A percentile compares a stretch with the other conserved stretches of the same genome.
These are phyloP conservation scores for Subacronicta megacephala DNA, from an alignment of 2,888 invertebrate genomes.

Conservation along the genomic window DNA sequence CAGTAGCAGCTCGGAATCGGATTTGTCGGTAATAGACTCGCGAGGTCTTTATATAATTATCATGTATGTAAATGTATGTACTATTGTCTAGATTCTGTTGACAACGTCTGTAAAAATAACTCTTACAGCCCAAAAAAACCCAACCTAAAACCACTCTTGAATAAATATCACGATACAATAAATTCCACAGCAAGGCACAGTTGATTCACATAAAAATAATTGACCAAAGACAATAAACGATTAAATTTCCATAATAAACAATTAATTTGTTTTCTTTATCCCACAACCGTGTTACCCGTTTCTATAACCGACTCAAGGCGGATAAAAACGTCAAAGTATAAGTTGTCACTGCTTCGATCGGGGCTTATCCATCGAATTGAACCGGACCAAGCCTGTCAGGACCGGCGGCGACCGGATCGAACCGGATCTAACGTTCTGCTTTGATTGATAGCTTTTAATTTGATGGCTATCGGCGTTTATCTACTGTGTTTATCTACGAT, in stretches of 20 bases:
- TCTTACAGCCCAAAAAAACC: no score
- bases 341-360: constrained; percentile 51
- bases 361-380: constrained; percentile 55
- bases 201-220: no score
- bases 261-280: neutral
- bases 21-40: no score
- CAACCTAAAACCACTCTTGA: no score
- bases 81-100: no score
- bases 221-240: no score
- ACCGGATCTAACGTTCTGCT: constrained; percentile 41
- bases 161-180: no score
- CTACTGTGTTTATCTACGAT: constrained; percentile 44
- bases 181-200: no score
- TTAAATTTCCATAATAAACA: neutral
- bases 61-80: no score
- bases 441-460: constrained; percentile 60
- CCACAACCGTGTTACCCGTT: constrained; percentile 2
- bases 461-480: constrained; percentile 55
- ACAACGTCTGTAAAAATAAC: no score
- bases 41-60: no score
- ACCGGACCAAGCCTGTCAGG: constrained; percentile 52
- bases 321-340: constrained; percentile 49
- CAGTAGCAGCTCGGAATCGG: no score
- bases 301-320: neutral
- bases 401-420: constrained; percentile 48